Conservation (phyloP, 2,888 invertebrate genomes). For the Galeruca laticollis region DNA sequence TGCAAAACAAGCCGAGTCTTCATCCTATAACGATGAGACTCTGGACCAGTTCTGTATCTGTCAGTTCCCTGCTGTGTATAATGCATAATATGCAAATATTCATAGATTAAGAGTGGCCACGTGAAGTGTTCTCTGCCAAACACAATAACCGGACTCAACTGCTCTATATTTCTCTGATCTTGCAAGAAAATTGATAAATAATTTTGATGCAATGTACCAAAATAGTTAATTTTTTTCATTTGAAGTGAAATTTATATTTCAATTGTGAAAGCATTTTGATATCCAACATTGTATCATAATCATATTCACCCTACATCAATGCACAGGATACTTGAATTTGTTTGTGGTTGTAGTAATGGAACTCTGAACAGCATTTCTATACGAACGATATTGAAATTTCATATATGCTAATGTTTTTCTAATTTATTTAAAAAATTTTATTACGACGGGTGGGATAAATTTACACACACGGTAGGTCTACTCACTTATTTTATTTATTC, state of each 20-base stretch:
- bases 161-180: slow-evolving; percentile 29
- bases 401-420: no score
- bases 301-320: no score
- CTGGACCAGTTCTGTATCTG: slow-evolving; percentile 46
- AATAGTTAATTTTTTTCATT: neutral
- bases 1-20: slow-evolving; percentile 41
- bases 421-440: no score
- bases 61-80: slow-evolving; percentile 47
- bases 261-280: no score
- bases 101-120: slow-evolving; percentile 47
- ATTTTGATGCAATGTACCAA: neutral
- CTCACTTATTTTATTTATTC: no score
- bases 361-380: no score
- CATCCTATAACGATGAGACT: slow-evolving; percentile 41
- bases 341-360: no score
- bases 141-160: slow-evolving; percentile 37
- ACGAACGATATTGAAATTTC: no score
- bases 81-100: slow-evolving; percentile 50
- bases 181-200: slow-evolving; percentile 31
- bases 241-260: neutral
- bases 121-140: slow-evolving; percentile 41
- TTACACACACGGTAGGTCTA: no score
- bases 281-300: no score
- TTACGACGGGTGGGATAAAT: no score
- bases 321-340: no score